Evolutionary conservation across 2,797 vertebrate species (phyloP).

Genomic region (Thunnus albacares): DNA sequence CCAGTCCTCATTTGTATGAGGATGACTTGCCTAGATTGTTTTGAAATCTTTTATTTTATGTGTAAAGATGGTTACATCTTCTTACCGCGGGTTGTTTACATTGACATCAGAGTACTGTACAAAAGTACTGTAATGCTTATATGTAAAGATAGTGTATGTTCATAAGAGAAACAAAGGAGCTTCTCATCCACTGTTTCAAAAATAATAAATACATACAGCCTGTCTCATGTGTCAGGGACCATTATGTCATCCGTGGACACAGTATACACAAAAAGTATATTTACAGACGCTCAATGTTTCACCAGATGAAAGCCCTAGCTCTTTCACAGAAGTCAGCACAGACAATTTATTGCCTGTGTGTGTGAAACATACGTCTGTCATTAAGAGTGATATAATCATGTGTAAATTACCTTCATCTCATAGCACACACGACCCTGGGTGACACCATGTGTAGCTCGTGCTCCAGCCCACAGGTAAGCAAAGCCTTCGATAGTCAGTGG

Average conservation of each 20-base stretch:
- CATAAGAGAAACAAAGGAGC: neutral
- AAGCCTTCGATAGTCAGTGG: conserved; percentile 96
- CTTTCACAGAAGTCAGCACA: neutral
- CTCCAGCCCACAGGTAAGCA: conserved; percentile 95
- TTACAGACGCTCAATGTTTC: neutral
- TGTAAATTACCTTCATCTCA: conserved; percentile 91
- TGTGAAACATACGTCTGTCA: neutral
- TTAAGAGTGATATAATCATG: neutral
- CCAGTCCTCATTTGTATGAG: neutral
- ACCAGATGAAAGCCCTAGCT: neutral
- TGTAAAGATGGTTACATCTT: neutral
- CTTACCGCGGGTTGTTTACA: neutral
- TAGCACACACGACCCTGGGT: conserved; percentile 91
- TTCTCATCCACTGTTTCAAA: neutral
- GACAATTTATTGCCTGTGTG: too few species aligned
- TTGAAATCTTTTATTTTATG: neutral
- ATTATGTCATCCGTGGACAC: neutral
- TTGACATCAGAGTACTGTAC: neutral
- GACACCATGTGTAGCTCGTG: conserved; percentile 92
- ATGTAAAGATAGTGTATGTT: neutral
- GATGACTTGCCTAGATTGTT: neutral
- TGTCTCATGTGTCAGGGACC: neutral
- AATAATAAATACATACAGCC: neutral
- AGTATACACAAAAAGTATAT: neutral
- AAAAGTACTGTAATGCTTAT: neutral